These are phyloP conservation scores for Cheilosia soror DNA, from an alignment of 2,888 invertebrate genomes.

Conservation along the genomic window DNA sequence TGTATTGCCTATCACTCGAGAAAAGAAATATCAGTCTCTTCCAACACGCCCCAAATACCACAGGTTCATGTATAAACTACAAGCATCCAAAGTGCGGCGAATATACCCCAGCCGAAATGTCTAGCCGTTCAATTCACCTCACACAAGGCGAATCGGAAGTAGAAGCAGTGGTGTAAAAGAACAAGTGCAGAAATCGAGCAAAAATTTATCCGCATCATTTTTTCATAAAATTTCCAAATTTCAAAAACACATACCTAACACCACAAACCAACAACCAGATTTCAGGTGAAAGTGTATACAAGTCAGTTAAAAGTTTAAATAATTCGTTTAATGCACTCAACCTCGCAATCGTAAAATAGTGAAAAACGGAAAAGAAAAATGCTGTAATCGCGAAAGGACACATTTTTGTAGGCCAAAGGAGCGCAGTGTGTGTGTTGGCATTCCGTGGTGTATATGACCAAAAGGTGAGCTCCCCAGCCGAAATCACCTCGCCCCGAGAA, in stretches of 20 bases:
- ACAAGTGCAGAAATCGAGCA: slow-evolving; percentile 57
- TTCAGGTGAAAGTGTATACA: slow-evolving; percentile 25
- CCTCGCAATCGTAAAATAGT: slow-evolving; percentile 21
- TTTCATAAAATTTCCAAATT: slow-evolving; percentile 45
- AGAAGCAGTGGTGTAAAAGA: slow-evolving; percentile 46
- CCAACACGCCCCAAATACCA: slow-evolving; percentile 4
- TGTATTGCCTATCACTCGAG: not conserved
- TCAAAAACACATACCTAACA: slow-evolving; percentile 36
- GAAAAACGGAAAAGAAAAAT: slow-evolving; percentile 19
- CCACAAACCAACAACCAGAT: slow-evolving; percentile 10
- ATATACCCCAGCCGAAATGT: slow-evolving; percentile 43
- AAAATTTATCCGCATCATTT: slow-evolving; percentile 60
- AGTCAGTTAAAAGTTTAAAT: slow-evolving; percentile 4
- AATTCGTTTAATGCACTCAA: not conserved
- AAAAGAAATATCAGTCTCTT: not conserved
- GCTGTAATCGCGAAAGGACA: slow-evolving; percentile 54
- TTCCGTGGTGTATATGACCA: slow-evolving; percentile 14
- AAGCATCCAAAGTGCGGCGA: slow-evolving; percentile 14
- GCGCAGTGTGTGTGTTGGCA: slow-evolving; percentile 19
- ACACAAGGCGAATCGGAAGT: slow-evolving; percentile 47
- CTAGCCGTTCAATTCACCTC: slow-evolving; percentile 36
- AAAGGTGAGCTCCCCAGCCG: slow-evolving; percentile 7
- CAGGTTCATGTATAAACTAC: slow-evolving; percentile 39
- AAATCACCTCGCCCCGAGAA: slow-evolving; percentile 1
- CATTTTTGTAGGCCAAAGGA: slow-evolving; percentile 23